Percentiles rank a stretch among this genome's conserved stretches.
Conservation (phyloP, 2,888 invertebrate genomes). For the Brachylomia viminalis region DNA sequence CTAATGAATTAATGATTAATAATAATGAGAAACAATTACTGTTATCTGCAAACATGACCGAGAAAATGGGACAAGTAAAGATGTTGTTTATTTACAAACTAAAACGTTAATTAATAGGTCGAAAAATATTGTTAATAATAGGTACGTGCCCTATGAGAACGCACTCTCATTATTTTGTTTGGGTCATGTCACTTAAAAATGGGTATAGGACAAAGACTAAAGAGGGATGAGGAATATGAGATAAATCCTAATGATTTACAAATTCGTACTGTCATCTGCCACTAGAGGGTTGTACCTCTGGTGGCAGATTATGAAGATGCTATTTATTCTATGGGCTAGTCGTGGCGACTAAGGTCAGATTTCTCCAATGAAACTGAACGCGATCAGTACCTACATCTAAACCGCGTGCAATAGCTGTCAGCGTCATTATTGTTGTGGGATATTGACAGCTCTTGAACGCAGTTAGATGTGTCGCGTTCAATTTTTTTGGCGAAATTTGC, state of each 20-base stretch:
- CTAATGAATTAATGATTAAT: constrained; percentile 24
- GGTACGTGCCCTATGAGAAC: constrained; percentile 57
- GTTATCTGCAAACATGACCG: constrained; percentile 22
- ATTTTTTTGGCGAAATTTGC: no score
- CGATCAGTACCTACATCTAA: no score
- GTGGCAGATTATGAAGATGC: not conserved
- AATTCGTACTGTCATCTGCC: constrained; percentile 1
- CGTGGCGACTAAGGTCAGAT: no score
- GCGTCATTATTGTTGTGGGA: no score
- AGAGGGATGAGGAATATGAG: no score
- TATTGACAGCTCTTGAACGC: no score
- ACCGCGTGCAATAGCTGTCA: no score
- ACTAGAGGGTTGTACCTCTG: not conserved
- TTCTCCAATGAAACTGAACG: no score
- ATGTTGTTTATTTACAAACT: constrained; percentile 16
- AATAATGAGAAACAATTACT: constrained; percentile 39
- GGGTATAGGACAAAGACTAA: not conserved
- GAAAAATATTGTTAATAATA: constrained; percentile 23
- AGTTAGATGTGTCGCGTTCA: no score
- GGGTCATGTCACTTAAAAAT: constrained; percentile 3
- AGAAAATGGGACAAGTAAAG: constrained; percentile 4
- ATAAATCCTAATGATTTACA: constrained; percentile 3
- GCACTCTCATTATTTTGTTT: constrained; percentile 49
- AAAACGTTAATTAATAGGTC: constrained; percentile 12
- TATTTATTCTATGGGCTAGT: not conserved